Conservation (phyloP, 2,113 vertebrate genomes). For the Bucco capensis region DNA sequence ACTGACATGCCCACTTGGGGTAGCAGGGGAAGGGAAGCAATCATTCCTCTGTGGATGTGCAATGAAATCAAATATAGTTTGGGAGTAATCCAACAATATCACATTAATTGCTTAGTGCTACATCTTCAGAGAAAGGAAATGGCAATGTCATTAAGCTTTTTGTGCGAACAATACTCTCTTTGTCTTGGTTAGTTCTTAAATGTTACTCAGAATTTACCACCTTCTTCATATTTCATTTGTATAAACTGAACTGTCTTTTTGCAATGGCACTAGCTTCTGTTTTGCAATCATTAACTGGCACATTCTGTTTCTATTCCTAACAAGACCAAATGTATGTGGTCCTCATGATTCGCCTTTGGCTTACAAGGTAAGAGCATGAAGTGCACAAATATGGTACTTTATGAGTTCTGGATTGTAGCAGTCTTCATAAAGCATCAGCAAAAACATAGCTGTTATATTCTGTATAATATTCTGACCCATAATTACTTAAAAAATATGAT, state of each 20-base stretch:
- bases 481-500: not conserved
- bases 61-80: not conserved
- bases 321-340: not conserved
- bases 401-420: not conserved
- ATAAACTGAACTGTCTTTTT: not conserved
- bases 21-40: not conserved
- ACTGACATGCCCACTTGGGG: not conserved
- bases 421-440: not conserved
- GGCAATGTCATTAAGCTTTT: constrained; percentile 1
- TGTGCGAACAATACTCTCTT: not conserved
- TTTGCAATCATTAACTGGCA: not conserved
- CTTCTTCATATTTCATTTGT: not conserved
- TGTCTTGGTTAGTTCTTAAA: not conserved
- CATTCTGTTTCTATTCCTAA: not conserved
- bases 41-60: not conserved
- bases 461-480: not conserved
- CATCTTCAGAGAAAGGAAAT: not conserved
- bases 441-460: not conserved
- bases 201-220: not conserved
- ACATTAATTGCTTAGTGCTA: not conserved
- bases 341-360: not conserved
- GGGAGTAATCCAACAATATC: constrained; percentile 16
- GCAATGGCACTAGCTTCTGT: not conserved
- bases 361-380: not conserved
- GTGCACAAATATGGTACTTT: not conserved